Evolutionary conservation across 2,888 invertebrate species (phyloP).

Genomic region (Standfussiana lucernea): DNA sequence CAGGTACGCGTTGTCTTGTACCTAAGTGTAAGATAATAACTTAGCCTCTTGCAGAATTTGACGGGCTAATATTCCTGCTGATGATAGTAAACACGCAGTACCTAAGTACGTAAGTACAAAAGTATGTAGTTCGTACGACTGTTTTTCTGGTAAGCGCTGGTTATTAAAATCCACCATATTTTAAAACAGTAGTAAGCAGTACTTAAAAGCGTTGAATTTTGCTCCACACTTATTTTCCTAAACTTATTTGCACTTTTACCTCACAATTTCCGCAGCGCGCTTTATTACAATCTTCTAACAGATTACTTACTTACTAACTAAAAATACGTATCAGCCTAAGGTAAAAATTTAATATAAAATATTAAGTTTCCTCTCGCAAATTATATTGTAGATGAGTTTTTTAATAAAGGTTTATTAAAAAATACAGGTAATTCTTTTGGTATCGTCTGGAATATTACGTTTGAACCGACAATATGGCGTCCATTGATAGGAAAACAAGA

Average conservation of each 20-base stretch:
- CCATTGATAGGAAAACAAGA: slow-evolving; percentile 57
- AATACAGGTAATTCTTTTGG: slow-evolving; percentile 35
- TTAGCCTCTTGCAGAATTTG: background rate
- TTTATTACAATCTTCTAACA: slow-evolving; percentile 56
- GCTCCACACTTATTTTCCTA: slow-evolving; percentile 36
- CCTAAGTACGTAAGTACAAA: background rate
- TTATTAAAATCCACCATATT: slow-evolving; percentile 10
- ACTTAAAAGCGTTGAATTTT: slow-evolving; percentile 28
- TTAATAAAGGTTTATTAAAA: slow-evolving; percentile 74
- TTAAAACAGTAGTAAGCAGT: background rate
- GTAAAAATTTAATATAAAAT: slow-evolving; percentile 61
- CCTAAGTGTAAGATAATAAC: background rate
- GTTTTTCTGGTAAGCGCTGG: background rate
- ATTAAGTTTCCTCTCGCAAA: slow-evolving; percentile 56
- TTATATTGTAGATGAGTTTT: slow-evolving; percentile 62
- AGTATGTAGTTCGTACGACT: background rate
- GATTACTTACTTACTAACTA: slow-evolving; percentile 38
- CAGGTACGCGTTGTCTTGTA: background rate
- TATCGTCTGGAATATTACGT: slow-evolving; percentile 55
- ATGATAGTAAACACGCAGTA: background rate
- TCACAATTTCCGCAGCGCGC: slow-evolving; percentile 34
- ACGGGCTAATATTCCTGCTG: background rate
- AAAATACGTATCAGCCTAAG: slow-evolving; percentile 42
- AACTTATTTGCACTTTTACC: slow-evolving; percentile 57
- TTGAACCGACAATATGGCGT: slow-evolving; percentile 33